Evolutionary conservation across 2,113 vertebrate species (phyloP).

Genomic region (Orycteropus afer): DNA sequence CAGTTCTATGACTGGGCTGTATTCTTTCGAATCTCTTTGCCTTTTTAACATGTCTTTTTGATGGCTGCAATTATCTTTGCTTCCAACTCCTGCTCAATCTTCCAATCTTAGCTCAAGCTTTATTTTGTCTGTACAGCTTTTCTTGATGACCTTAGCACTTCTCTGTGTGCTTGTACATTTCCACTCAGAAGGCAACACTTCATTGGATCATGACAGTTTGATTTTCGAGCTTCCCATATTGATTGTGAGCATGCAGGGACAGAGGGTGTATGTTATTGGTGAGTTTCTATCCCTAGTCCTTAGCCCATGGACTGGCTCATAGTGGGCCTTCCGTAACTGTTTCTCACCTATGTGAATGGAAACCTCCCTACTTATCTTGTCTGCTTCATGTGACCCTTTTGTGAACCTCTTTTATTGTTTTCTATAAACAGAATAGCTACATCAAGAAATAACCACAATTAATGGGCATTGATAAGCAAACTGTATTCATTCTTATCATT

Average conservation of each 20-base stretch:
- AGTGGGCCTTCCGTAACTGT: background rate
- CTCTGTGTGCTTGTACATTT: background rate
- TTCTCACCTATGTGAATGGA: background rate
- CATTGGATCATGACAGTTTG: background rate
- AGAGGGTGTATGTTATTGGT: background rate
- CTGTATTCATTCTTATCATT: slow-evolving; percentile 7
- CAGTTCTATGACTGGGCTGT: background rate
- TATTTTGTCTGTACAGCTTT: background rate
- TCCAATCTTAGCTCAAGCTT: background rate
- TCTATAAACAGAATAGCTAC: background rate
- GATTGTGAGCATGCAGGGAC: background rate
- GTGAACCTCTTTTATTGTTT: background rate
- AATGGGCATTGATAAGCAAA: background rate
- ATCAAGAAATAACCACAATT: slow-evolving; percentile 27
- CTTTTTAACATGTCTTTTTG: background rate
- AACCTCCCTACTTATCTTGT: background rate
- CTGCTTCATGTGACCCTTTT: background rate
- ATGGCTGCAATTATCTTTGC: background rate
- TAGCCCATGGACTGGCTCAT: background rate
- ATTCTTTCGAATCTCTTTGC: background rate
- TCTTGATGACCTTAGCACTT: background rate
- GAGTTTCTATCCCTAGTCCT: background rate
- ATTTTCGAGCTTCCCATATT: background rate
- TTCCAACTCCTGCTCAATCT: background rate
- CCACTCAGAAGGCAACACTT: background rate